Conservation (phyloP, 2,888 invertebrate species). For the Leucozona laternaria region DNA sequence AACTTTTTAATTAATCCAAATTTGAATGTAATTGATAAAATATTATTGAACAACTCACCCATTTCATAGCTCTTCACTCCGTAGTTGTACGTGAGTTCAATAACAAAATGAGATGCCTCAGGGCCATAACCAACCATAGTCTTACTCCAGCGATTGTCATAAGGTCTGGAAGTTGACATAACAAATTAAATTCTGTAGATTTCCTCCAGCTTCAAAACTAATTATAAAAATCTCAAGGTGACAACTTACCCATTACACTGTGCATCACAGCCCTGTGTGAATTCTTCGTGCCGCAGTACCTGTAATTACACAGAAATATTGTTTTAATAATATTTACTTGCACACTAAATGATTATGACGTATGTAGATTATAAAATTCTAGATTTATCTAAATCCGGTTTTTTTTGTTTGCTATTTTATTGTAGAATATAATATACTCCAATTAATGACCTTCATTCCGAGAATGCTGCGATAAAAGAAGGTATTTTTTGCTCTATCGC, state of each 20-base stretch:
- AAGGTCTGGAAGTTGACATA: constrained; percentile 88
- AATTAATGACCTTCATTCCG: constrained; percentile 93
- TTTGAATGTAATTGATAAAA: no score
- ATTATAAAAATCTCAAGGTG: background rate
- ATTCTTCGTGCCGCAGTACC: constrained; percentile 98
- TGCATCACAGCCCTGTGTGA: constrained; percentile 97
- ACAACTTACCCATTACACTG: constrained; percentile 95
- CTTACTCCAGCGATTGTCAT: constrained; percentile 99
- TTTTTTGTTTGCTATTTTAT: constrained; percentile 3
- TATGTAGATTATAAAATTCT: constrained; percentile 37
- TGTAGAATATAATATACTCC: background rate
- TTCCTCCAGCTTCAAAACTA: constrained; percentile 40
- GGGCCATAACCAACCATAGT: constrained; percentile 99
- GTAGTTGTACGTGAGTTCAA: constrained; percentile 99
- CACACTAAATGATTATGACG: constrained; percentile 18
- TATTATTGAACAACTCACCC: constrained; percentile 84
- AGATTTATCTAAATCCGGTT: constrained; percentile 29
- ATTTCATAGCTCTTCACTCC: constrained; percentile 93
- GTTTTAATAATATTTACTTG: constrained; percentile 16
- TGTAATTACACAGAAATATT: constrained; percentile 80
- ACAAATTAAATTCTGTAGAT: constrained; percentile 7
- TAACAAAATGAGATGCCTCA: constrained; percentile 96
- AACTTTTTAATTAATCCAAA: no score
- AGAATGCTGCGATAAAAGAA: constrained; percentile 95
- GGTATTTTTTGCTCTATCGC: constrained; percentile 92